Conservation (phyloP, 2,797 vertebrate species). For the Gallinago stenura region DNA sequence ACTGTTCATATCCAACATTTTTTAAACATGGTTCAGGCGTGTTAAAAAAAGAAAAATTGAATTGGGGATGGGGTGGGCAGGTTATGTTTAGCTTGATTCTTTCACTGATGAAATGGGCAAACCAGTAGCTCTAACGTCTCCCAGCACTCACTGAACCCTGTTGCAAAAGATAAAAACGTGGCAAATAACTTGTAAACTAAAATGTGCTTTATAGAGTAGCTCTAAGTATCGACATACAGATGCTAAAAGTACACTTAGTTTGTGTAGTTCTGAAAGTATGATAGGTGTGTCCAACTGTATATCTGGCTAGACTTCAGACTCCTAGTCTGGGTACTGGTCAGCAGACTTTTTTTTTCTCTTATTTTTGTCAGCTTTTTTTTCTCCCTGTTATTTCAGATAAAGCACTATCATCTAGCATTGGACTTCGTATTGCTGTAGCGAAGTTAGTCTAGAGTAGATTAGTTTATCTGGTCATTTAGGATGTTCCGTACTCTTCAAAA, state of each 20-base stretch:
- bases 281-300: not conserved
- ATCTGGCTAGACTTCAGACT: not conserved
- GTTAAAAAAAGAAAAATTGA: not conserved
- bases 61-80: not conserved
- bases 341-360: not conserved
- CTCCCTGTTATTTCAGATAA: not conserved
- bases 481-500: not conserved
- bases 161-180: not conserved
- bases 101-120: not conserved
- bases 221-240: not conserved
- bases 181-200: not conserved
- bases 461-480: constrained; percentile 11
- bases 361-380: not conserved
- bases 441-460: not conserved
- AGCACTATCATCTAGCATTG: not conserved
- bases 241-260: not conserved
- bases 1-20: accelerated
- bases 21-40: not conserved
- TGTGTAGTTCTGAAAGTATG: not conserved
- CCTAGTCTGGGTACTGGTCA: not conserved
- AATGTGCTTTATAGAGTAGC: not conserved
- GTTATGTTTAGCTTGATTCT: not conserved
- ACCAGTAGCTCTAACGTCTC: not conserved
- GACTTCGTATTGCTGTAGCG: not conserved
- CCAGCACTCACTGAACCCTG: not conserved